A percentile compares a stretch with the other conserved stretches of the same genome.
Conservation (phyloP, 2,113 vertebrate species). For the Morone saxatilis region DNA sequence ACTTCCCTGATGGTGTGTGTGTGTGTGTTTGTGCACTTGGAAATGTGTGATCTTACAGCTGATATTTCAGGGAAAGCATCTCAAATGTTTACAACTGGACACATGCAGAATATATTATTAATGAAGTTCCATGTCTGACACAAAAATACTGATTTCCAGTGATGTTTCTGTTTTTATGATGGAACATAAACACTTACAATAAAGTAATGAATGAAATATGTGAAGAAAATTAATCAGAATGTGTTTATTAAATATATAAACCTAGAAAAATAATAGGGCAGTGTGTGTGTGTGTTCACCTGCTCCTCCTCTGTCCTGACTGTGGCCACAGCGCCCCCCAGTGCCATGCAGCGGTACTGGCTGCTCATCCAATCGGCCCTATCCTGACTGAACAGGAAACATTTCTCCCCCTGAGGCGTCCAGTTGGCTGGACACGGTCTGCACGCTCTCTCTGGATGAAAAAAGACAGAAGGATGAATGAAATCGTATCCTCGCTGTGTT, state of each 20-base stretch:
- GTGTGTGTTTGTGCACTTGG: not conserved
- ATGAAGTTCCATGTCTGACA: not conserved
- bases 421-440: slow-evolving; percentile 8
- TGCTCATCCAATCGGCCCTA: slow-evolving; percentile 56
- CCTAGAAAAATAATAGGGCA: not conserved
- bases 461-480: not conserved
- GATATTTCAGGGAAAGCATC: slow-evolving; percentile 13
- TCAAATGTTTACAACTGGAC: slow-evolving; percentile 40
- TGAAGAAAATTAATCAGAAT: not conserved
- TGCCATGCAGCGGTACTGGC: slow-evolving; percentile 62
- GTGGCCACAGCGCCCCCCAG: slow-evolving; percentile 59
- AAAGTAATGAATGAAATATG: not conserved
- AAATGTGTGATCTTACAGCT: slow-evolving; percentile 9
- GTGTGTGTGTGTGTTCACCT: slow-evolving; percentile 40
- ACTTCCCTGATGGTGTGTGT: slow-evolving; percentile 20
- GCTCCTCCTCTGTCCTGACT: slow-evolving; percentile 55
- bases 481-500: not conserved
- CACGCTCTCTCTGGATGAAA: slow-evolving; percentile 15
- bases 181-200: not conserved
- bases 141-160: not conserved
- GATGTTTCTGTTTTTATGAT: too few relatives aligned
- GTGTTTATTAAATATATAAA: not conserved
- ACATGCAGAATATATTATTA: slow-evolving; percentile 14
- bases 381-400: slow-evolving; percentile 51
- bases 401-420: slow-evolving; percentile 28